phyloP scores from a whole-genome alignment of 2,797 vertebrate species.

The Loriculus beryllinus region DNA sequence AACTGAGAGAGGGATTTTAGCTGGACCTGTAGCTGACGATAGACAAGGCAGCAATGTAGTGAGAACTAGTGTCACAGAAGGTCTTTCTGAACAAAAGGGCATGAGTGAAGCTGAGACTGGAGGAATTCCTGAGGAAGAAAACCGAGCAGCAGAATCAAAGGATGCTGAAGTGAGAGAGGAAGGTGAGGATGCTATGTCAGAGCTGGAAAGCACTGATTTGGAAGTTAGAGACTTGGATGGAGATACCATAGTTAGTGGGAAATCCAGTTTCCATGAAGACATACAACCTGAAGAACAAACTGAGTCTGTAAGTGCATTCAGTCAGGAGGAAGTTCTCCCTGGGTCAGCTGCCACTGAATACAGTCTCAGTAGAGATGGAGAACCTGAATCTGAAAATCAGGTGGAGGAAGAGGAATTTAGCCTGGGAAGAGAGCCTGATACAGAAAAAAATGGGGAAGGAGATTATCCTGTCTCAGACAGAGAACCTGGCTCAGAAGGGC shows the following conservation, averaged over 20 bases:
- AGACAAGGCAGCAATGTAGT: not conserved
- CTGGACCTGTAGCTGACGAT: not conserved
- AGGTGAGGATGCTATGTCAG: not conserved
- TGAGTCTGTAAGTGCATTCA: not conserved
- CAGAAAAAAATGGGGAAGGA: not conserved
- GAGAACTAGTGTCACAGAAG: not conserved
- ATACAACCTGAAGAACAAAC: not conserved
- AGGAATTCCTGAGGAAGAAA: not conserved
- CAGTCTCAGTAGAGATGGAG: not conserved
- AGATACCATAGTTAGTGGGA: not conserved
- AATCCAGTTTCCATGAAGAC: not conserved
- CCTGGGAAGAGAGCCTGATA: not conserved
- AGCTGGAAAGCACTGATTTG: not conserved
- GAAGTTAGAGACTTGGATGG: not conserved
- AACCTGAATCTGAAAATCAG: not conserved
- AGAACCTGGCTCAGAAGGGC: not conserved
- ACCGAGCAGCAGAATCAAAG: not conserved
- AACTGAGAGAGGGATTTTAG: not conserved
- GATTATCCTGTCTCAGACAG: not conserved
- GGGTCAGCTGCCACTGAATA: not conserved
- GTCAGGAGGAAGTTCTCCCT: not conserved
- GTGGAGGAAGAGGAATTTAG: not conserved
- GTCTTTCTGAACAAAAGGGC: not conserved
- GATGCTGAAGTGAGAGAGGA: not conserved
- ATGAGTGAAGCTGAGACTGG: not conserved